Evolutionary conservation across 2,797 vertebrate species (phyloP).

Genomic region (Gephyroberyx darwinii): DNA sequence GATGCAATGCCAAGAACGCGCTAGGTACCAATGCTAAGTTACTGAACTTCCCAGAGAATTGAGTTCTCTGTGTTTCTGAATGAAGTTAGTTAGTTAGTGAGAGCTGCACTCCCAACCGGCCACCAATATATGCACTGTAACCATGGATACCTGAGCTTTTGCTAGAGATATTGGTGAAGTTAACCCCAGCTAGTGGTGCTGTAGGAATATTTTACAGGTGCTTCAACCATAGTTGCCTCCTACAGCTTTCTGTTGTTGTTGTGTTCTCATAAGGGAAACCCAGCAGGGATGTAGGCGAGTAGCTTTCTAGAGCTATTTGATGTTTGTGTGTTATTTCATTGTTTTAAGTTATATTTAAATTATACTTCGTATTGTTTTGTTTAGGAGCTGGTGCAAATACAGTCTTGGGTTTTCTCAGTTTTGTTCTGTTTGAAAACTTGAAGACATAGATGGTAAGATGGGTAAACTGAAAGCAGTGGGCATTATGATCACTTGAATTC

Average conservation of each 20-base stretch:
- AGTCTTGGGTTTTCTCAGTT: neutral
- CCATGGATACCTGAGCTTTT: constrained; percentile 20
- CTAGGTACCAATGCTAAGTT: neutral
- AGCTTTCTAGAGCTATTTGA: neutral
- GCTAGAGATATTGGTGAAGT: neutral
- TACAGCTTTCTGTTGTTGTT: neutral
- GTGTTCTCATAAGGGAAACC: neutral
- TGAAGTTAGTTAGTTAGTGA: too few species aligned
- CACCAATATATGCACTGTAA: constrained; percentile 21
- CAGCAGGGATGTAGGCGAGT: neutral
- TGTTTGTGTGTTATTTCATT: neutral
- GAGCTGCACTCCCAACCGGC: constrained; percentile 25
- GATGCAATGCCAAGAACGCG: neutral
- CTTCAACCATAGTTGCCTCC: neutral
- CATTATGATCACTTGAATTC: neutral
- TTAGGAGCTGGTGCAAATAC: neutral
- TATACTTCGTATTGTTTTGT: neutral
- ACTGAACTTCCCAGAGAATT: neutral
- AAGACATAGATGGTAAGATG: neutral
- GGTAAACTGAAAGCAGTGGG: neutral
- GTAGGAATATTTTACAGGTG: neutral
- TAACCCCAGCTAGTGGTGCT: neutral
- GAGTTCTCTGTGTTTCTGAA: constrained; percentile 20
- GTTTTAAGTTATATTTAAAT: neutral
- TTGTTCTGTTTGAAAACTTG: too few species aligned